Evolutionary conservation across 2,888 invertebrate species (phyloP).

Genomic region (Lithophane leautieri): DNA sequence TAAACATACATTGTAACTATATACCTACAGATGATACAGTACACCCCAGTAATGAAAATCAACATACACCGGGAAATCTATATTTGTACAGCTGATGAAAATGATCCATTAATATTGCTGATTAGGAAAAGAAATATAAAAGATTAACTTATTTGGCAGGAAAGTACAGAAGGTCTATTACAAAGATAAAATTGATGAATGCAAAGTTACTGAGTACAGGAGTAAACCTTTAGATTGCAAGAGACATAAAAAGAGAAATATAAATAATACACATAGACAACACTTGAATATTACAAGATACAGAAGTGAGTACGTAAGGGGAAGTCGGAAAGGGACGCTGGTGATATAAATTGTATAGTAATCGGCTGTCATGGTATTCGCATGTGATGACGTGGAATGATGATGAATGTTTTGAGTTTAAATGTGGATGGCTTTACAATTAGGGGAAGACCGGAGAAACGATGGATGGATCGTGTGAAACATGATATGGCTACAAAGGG

Average conservation of each 20-base stretch:
- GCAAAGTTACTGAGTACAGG: neutral
- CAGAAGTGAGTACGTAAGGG: neutral
- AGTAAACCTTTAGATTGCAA: neutral
- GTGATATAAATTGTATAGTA: neutral
- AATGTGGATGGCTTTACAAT: neutral
- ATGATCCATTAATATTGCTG: constrained; percentile 30
- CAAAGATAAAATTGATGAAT: constrained; percentile 3
- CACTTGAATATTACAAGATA: neutral
- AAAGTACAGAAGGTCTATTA: constrained; percentile 17
- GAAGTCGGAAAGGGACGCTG: neutral
- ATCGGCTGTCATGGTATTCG: neutral
- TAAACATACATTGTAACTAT: neutral
- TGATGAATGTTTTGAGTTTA: neutral
- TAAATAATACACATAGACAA: neutral
- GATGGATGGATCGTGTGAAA: neutral
- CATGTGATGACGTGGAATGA: neutral
- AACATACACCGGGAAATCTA: constrained; percentile 19
- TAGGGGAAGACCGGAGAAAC: too few relatives aligned
- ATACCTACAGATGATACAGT: neutral
- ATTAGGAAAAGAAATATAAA: constrained; percentile 23
- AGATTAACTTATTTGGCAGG: constrained; percentile 14
- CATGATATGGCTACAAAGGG: neutral
- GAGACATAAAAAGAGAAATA: neutral
- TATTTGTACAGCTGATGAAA: constrained; percentile 34
- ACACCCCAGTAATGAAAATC: constrained; percentile 18